phyloP scores from a whole-genome alignment of 2,888 invertebrate genomes.

The Tuberolachnus salignus region DNA sequence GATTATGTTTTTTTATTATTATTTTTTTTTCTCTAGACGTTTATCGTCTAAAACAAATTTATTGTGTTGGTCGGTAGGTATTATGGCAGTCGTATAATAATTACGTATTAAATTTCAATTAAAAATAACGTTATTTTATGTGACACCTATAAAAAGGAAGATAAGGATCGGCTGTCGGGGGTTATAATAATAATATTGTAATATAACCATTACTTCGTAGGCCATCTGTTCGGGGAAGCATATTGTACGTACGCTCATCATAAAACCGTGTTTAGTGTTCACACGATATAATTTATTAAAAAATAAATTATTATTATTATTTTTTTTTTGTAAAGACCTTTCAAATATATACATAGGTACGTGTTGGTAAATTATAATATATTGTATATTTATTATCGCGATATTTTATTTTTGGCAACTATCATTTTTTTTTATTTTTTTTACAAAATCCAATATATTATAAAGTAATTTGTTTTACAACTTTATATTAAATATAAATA shows the following conservation, averaged over 20 bases:
- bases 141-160: background rate
- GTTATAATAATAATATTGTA: background rate
- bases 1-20: background rate
- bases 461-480: too few species aligned
- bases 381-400: too few species aligned
- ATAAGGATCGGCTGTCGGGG: constrained; percentile 13
- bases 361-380: too few species aligned
- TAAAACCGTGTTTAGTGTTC: constrained; percentile 16
- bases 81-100: background rate
- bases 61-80: background rate
- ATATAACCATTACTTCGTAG: background rate
- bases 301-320: constrained; percentile 9
- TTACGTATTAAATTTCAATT: constrained; percentile 8
- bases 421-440: background rate
- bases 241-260: constrained; percentile 24
- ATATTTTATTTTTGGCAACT: background rate
- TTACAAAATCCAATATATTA: too few species aligned
- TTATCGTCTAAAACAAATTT: background rate
- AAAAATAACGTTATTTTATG: constrained; percentile 1
- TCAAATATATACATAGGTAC: background rate
- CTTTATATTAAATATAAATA: too few species aligned
- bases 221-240: constrained; percentile 15
- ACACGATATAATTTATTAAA: constrained; percentile 16
- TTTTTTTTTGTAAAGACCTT: background rate
- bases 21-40: background rate